These are phyloP conservation scores for Channallabes apus DNA, from an alignment of 2,797 vertebrate genomes.

Conservation along the genomic window DNA sequence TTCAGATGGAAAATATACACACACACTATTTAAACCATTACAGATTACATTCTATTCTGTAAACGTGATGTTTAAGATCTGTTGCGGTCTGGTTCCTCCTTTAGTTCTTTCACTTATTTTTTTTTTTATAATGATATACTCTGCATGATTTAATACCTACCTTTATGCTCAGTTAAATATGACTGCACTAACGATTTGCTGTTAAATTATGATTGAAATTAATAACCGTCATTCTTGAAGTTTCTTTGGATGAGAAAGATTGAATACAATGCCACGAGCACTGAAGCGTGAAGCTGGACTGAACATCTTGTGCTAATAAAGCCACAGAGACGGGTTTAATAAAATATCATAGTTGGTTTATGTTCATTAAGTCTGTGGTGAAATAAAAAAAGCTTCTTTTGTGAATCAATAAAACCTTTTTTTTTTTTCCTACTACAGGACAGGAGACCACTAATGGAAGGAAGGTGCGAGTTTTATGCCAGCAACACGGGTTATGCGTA, in stretches of 20 bases:
- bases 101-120: background rate
- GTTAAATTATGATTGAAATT: slow-evolving; percentile 16
- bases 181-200: background rate
- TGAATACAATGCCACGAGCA: background rate
- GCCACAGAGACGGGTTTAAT: background rate
- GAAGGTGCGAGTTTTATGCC: slow-evolving; percentile 85
- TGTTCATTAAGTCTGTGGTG: background rate
- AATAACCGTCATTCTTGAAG: background rate
- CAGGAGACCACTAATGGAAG: slow-evolving; percentile 78
- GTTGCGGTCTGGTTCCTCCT: background rate
- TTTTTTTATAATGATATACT: background rate
- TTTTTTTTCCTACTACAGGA: slow-evolving; percentile 73
- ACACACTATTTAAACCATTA: background rate
- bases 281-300: too few species aligned
- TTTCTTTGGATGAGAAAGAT: slow-evolving; percentile 24
- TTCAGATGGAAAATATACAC: background rate
- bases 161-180: background rate
- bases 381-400: background rate
- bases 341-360: background rate
- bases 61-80: background rate
- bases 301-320: background rate
- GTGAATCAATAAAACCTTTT: background rate
- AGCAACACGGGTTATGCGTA: slow-evolving; percentile 80
- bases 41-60: background rate
- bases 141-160: slow-evolving; percentile 5